Percentiles rank a stretch among this genome's conserved stretches.
Evolutionary conservation across 2,113 vertebrate species (phyloP).

Genomic region (Thryonomys swinderianus): DNA sequence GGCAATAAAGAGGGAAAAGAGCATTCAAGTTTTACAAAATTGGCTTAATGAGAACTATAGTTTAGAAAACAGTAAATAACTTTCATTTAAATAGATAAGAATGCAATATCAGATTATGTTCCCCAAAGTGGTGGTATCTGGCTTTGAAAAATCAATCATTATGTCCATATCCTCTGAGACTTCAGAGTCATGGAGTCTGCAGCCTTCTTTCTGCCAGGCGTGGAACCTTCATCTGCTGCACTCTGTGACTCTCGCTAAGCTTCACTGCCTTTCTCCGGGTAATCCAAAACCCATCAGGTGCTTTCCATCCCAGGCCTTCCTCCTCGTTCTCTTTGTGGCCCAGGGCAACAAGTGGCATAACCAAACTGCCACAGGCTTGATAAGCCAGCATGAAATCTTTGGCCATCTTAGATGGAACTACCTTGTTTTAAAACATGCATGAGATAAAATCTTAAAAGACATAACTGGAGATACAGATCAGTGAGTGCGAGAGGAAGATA

Average conservation of each 20-base stretch:
- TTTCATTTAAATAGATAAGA: not conserved
- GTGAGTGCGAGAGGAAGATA: not conserved
- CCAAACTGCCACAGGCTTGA: not conserved
- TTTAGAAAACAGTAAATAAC: not conserved
- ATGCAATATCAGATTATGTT: not conserved
- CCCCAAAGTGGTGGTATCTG: not conserved
- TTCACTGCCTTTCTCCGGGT: not conserved
- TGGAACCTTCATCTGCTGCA: not conserved
- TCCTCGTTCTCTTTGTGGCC: not conserved
- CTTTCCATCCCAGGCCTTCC: not conserved
- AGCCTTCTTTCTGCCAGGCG: not conserved
- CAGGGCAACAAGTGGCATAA: not conserved
- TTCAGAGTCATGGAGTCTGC: not conserved
- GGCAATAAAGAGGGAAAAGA: not conserved
- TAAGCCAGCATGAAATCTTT: not conserved
- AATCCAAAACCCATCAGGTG: not conserved
- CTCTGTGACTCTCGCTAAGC: not conserved
- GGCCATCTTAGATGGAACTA: not conserved
- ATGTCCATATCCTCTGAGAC: not conserved
- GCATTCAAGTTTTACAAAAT: not conserved
- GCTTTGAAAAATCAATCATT: not conserved
- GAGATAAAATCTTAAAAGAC: not conserved
- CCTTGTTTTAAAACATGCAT: not conserved
- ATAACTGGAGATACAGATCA: no score
- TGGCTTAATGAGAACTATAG: constrained; percentile 4